These are phyloP conservation scores for Daktulosphaira vitifoliae DNA, from an alignment of 1,140 invertebrate genomes.

Conservation along the genomic window DNA sequence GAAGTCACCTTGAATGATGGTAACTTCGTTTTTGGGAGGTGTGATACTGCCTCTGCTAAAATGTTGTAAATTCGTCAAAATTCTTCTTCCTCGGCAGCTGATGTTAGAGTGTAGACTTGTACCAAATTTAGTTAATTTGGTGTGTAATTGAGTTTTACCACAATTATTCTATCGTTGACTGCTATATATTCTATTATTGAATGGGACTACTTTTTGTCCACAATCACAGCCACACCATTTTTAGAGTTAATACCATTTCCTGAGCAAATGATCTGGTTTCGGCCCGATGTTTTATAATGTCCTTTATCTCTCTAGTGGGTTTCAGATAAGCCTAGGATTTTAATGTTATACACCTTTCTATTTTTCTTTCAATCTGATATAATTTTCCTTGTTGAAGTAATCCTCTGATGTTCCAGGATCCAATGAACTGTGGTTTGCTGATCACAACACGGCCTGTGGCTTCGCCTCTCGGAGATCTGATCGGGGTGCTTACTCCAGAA, in stretches of 20 bases:
- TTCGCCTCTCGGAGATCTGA: not conserved
- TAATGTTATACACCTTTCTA: slow-evolving; percentile 25
- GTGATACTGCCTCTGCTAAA: not conserved
- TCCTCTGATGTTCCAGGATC: slow-evolving; percentile 7
- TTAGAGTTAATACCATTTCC: slow-evolving; percentile 11
- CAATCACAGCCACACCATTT: slow-evolving; percentile 28
- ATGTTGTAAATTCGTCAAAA: not conserved
- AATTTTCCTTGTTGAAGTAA: slow-evolving; percentile 17
- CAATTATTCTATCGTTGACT: slow-evolving; percentile 2
- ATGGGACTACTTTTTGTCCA: slow-evolving; percentile 22
- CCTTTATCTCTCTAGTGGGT: slow-evolving; percentile 14
- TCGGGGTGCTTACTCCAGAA: too few species aligned
- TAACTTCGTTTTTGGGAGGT: not conserved
- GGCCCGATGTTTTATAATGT: slow-evolving; percentile 2
- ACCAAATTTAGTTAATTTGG: not conserved
- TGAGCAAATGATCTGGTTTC: slow-evolving; percentile 11
- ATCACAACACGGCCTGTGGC: not conserved
- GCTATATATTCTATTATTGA: too few species aligned
- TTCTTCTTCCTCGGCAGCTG: not conserved
- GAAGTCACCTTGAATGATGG: slow-evolving; percentile 7
- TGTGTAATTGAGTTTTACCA: not conserved
- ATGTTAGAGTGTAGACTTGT: not conserved
- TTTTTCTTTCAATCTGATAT: slow-evolving; percentile 20
- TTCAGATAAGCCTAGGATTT: slow-evolving; percentile 29
- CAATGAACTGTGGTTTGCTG: not conserved